phyloP scores from a whole-genome alignment of 2,888 invertebrate species.

The Ceramica pisi region DNA sequence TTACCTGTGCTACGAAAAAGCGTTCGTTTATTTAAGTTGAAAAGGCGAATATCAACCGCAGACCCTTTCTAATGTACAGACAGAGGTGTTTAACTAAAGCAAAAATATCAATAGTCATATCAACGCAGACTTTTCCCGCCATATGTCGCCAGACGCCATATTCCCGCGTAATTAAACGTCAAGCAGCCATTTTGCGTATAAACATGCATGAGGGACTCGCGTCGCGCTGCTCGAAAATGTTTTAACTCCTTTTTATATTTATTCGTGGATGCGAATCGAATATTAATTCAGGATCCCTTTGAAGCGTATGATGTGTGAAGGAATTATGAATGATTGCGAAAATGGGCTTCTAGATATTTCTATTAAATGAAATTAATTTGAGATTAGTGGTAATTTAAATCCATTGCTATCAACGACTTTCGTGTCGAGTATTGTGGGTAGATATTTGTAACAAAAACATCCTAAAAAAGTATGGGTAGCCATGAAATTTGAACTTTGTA shows the following conservation, averaged over 20 bases:
- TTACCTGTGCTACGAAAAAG: not conserved
- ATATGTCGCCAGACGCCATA: conserved; percentile 62
- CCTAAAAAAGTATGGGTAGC: too few relatives aligned
- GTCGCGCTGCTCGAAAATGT: conserved; percentile 58
- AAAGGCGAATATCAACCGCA: conserved; percentile 17
- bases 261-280: conserved; percentile 56
- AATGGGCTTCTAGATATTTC: conserved; percentile 23
- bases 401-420: not conserved
- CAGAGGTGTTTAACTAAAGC: not conserved
- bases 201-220: conserved; percentile 72
- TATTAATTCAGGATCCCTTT: conserved; percentile 54
- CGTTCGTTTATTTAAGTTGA: not conserved
- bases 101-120: conserved; percentile 51
- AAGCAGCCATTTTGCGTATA: conserved; percentile 80
- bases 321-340: conserved; percentile 28
- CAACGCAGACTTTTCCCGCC: conserved; percentile 61
- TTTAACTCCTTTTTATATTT: conserved; percentile 61
- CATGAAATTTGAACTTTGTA: too few relatives aligned
- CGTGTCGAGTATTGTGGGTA: too few relatives aligned
- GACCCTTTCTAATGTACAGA: conserved; percentile 6
- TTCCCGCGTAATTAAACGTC: conserved; percentile 85
- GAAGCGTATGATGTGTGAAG: conserved; percentile 32
- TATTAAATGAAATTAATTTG: not conserved
- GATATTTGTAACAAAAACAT: too few relatives aligned
- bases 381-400: not conserved